phyloP scores from a whole-genome alignment of 2,888 invertebrate genomes.

The Bugula neritina region DNA sequence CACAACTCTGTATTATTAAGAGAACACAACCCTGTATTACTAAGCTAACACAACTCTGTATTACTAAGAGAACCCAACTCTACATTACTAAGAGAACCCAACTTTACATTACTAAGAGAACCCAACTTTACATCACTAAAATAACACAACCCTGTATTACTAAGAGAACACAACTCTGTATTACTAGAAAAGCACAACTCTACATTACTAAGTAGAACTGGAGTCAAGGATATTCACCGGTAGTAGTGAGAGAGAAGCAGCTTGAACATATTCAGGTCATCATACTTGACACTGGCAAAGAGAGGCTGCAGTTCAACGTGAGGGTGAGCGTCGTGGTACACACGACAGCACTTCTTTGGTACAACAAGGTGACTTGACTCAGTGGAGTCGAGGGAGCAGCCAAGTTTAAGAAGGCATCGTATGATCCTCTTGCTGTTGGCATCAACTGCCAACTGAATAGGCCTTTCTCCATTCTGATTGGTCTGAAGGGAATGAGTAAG shows the following conservation, averaged over 20 bases:
- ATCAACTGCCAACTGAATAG: conserved; percentile 42
- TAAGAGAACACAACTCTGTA: background rate
- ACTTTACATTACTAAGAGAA: too few species aligned
- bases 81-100: too few species aligned
- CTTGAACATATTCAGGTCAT: conserved; percentile 41
- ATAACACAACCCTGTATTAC: background rate
- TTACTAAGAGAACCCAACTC: conserved; percentile 33
- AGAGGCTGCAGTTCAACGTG: conserved; percentile 49
- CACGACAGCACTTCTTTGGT: conserved; percentile 38
- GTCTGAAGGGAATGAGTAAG: conserved; percentile 36
- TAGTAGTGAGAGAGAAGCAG: conserved; percentile 41
- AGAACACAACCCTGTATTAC: background rate
- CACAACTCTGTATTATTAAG: background rate
- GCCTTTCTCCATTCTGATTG: conserved; percentile 41
- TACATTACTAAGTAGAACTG: too few species aligned
- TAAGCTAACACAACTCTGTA: too few species aligned
- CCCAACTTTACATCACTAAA: too few species aligned
- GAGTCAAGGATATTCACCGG: too few species aligned
- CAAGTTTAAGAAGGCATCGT: conserved; percentile 40
- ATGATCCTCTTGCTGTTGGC: conserved; percentile 38
- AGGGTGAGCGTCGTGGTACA: conserved; percentile 45
- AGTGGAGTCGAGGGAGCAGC: conserved; percentile 45
- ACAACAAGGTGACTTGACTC: conserved; percentile 30
- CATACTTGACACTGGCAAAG: conserved; percentile 44
- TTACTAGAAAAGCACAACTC: too few species aligned